Evolutionary conservation across 53 echinoderm and acorn worm species (phyloP), one percentile per base, ranked within the genome.

Genomic region (Paelopatides confundens): DNA sequence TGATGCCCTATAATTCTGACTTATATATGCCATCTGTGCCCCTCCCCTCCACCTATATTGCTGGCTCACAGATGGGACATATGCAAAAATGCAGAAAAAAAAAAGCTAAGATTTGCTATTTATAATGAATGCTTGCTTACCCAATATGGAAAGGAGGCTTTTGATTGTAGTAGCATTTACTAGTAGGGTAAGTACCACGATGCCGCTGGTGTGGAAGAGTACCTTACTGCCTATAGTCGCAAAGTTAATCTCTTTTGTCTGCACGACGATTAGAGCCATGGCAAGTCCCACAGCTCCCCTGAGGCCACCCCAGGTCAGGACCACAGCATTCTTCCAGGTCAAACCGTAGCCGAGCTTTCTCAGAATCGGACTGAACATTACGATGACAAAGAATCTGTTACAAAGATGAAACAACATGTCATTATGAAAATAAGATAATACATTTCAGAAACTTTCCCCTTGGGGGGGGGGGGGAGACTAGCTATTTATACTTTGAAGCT

Each of bases 281-380:
- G 97, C 95, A 32, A 97, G 86, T 31, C 97, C 90, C 21, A 97
- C 97, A 15, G 97, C 97, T 10, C 97, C 97, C 2, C 97, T 89
- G 5, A 97, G 93, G 9, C 97, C 97, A 5, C 97, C 95, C 97
- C 97, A 97, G 2, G 97, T 95, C 92, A 97, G 92, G 76, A 97
- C 92, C 47, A 95, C 95, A 0, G 90, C 97, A 68, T 97, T 97
- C 17, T 92, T 95, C 97, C 97, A 97, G 38, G 92, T 87, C 32
- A 97, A 81, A 15, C 97, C 97, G 58, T 97, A 97, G 21, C 97
- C 97, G 71, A 97, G 86, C 13, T 93, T 82, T 1, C 93, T 78
- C 53, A 97, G 88, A 66, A 97, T 90, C 1, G 97, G 97, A 65
- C 97, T 97, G 90, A 97, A 97, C 27, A 94, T 74, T 5, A 86